These are phyloP conservation scores for Rhea pennata DNA, from an alignment of 2,113 vertebrate genomes.

Conservation along the genomic window DNA sequence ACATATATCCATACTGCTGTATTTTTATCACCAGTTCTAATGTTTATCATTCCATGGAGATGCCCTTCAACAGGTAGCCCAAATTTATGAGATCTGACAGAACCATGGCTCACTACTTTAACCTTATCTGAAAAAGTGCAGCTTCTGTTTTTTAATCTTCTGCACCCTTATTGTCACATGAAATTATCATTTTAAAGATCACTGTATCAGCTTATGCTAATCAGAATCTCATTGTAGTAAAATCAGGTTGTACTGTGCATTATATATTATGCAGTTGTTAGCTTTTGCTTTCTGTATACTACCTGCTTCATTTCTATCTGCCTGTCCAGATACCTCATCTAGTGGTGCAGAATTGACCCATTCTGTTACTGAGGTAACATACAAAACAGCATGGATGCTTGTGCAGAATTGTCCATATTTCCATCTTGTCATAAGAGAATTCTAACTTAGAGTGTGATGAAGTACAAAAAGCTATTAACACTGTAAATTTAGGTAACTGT, in stretches of 20 bases:
- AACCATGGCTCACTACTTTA: background rate
- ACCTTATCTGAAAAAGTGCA: background rate
- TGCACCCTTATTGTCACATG: background rate
- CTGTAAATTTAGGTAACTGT: background rate
- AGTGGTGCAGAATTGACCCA: background rate
- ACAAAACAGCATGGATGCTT: background rate
- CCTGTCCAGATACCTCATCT: background rate
- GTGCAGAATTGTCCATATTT: background rate
- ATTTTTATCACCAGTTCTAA: background rate
- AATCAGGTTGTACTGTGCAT: background rate
- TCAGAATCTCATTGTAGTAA: background rate
- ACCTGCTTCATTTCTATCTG: background rate
- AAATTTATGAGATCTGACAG: background rate
- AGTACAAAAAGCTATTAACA: background rate
- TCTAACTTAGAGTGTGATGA: background rate
- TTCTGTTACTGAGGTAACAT: background rate
- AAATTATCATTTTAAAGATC: background rate
- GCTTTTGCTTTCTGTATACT: background rate
- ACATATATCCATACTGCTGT: background rate
- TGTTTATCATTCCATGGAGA: background rate
- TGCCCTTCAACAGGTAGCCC: background rate
- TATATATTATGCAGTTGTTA: background rate
- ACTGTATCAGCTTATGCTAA: background rate
- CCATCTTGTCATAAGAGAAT: background rate
- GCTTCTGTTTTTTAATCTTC: background rate